Percentiles rank a stretch among this genome's conserved stretches.
Evolutionary conservation across 2,797 vertebrate species (phyloP).

Genomic region (Melanotaenia boesemani): DNA sequence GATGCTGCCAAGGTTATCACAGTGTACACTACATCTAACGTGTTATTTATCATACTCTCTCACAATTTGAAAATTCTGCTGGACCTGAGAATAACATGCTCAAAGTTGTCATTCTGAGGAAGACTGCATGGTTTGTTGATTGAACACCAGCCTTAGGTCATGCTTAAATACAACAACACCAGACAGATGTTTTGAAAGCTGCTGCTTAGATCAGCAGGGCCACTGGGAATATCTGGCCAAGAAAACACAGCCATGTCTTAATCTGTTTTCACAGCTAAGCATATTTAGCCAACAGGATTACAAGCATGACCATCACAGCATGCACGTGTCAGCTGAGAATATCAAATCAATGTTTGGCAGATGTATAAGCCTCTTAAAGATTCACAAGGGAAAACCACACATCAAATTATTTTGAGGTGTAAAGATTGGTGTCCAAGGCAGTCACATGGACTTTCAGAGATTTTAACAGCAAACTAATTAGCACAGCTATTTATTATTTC

Average conservation of each 20-base stretch:
- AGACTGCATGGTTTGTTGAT: constrained; percentile 17
- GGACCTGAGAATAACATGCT: background rate
- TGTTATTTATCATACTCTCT: background rate
- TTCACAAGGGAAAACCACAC: constrained; percentile 58
- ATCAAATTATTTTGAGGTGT: constrained; percentile 70
- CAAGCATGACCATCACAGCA: constrained; percentile 80
- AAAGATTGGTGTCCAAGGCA: constrained; percentile 48
- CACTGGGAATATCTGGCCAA: constrained; percentile 74
- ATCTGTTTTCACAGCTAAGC: constrained; percentile 84
- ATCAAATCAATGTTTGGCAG: constrained; percentile 76
- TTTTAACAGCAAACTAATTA: constrained; percentile 67
- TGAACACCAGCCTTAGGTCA: constrained; percentile 49
- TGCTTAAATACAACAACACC: constrained; percentile 56
- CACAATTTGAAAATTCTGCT: background rate
- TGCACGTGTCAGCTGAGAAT: constrained; percentile 76
- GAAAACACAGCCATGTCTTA: constrained; percentile 79
- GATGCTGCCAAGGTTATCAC: background rate
- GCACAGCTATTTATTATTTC: constrained; percentile 58
- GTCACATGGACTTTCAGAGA: constrained; percentile 52
- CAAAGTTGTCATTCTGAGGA: background rate
- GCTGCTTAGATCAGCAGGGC: constrained; percentile 64
- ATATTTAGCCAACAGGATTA: constrained; percentile 84
- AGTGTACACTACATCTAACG: background rate
- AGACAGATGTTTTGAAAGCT: constrained; percentile 68
- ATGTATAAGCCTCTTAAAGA: constrained; percentile 76